phyloP scores from a whole-genome alignment of 2,113 vertebrate species.

The Naja naja region DNA sequence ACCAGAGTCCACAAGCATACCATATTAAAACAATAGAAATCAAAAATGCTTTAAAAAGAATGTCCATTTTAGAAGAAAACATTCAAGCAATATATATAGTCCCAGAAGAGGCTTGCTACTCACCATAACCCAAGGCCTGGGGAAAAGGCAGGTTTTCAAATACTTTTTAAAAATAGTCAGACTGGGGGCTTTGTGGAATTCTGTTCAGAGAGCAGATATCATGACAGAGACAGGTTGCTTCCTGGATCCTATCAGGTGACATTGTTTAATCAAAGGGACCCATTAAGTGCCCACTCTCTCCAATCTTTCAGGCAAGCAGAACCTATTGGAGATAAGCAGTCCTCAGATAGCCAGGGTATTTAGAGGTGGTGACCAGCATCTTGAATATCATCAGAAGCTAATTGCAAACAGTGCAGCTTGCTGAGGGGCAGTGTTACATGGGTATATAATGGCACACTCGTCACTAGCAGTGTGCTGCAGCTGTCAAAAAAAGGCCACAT shows the following conservation, averaged over 20 bases:
- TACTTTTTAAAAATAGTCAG: not conserved
- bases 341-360: not conserved
- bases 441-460: not conserved
- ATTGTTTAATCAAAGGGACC: not conserved
- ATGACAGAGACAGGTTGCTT: not conserved
- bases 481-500: no score
- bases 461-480: not conserved
- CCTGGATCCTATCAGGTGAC: not conserved
- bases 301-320: not conserved
- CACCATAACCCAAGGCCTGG: not conserved
- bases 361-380: not conserved
- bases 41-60: not conserved
- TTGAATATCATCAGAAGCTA: not conserved
- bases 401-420: not conserved
- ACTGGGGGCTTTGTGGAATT: not conserved
- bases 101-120: not conserved
- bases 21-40: not conserved
- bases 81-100: not conserved
- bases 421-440: not conserved
- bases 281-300: not conserved
- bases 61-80: not conserved
- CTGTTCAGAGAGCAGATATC: not conserved
- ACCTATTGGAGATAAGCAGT: not conserved
- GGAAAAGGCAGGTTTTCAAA: not conserved
- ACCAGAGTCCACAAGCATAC: not conserved